Evolutionary conservation across 1,140 invertebrate species (phyloP), one percentile per base, ranked within the genome.

Genomic region (Zaprionus tsacasi): DNA sequence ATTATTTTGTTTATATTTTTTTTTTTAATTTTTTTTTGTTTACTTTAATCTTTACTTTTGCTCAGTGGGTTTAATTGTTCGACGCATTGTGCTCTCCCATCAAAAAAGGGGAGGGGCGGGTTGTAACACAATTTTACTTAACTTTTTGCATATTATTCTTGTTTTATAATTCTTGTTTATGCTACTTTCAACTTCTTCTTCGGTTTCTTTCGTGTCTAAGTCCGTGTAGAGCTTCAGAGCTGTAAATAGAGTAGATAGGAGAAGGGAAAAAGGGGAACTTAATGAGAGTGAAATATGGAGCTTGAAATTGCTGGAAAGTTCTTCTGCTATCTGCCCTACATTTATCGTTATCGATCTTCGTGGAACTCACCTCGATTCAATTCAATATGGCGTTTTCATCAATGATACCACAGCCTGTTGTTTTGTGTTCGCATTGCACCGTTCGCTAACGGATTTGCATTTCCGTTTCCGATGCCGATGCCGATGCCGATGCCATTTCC

Each of bases 371-470:
- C 91, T 91, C 71, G 91, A 91, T 86, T 92, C 91, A 87, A 82
- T 89, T 91, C 45, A 85, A 89, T 81, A 71, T 88, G 70, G 78
- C 70, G 81, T 77, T 91, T 92, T 89, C 81, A 92, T 92, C 91
- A 92, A 92, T 91, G 87, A 88, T 91, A 91, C 90, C 90, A 91
- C 91, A 91, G 91, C 91, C 91, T 91, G 71, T 89, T 91, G 74
- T 83, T 91, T 85, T 79, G 81, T 85, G 88, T 87, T 74, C 78
- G 78, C 60, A 73, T 73, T 61, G 73, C 85, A 81, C 69, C 72
- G 48, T 79, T 89, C 27, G 71, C 52, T 57, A 78, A 21, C 43
- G 70, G 54, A 59, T 58, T 76, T 60, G 68, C 66, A 21, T 33
- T 73, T 73, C 45, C 66, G 13, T 33, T 73, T 68, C 40, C 50